These are phyloP conservation scores for Neolamprologus tretocephalus DNA, from an alignment of 2,113 vertebrate genomes.

Conservation along the genomic window DNA sequence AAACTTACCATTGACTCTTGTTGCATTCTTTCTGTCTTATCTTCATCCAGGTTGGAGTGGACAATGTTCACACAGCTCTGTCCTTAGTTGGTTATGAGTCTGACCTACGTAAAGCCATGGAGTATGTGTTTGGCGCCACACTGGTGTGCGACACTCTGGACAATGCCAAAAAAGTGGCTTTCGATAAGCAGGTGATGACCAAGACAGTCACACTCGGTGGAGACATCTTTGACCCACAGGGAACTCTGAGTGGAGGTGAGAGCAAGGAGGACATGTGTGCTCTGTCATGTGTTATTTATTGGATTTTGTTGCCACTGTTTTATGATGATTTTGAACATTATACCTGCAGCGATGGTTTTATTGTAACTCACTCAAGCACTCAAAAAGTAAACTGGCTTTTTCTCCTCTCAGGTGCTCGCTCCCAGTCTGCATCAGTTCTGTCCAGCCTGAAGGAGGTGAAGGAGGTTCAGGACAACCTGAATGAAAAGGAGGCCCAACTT, in stretches of 20 bases:
- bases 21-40: background rate
- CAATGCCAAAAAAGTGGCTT: conserved; percentile 89
- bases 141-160: conserved; percentile 86
- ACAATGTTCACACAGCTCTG: conserved; percentile 81
- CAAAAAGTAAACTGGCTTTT: background rate
- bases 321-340: background rate
- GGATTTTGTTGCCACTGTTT: background rate
- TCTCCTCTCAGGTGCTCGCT: conserved; percentile 67
- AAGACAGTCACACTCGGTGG: conserved; percentile 89
- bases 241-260: conserved; percentile 90
- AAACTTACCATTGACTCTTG: background rate
- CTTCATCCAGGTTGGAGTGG: conserved; percentile 71
- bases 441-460: conserved; percentile 81
- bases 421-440: conserved; percentile 77
- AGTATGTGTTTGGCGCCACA: conserved; percentile 90
- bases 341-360: background rate
- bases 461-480: conserved; percentile 69
- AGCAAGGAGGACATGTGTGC: background rate
- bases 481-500: conserved; percentile 75
- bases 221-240: conserved; percentile 90
- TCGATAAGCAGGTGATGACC: conserved; percentile 84
- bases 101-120: conserved; percentile 92
- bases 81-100: conserved; percentile 79
- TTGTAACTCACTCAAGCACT: background rate
- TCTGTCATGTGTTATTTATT: background rate